Conservation (phyloP, 1,140 invertebrate genomes). For the Lepidurus apus region DNA sequence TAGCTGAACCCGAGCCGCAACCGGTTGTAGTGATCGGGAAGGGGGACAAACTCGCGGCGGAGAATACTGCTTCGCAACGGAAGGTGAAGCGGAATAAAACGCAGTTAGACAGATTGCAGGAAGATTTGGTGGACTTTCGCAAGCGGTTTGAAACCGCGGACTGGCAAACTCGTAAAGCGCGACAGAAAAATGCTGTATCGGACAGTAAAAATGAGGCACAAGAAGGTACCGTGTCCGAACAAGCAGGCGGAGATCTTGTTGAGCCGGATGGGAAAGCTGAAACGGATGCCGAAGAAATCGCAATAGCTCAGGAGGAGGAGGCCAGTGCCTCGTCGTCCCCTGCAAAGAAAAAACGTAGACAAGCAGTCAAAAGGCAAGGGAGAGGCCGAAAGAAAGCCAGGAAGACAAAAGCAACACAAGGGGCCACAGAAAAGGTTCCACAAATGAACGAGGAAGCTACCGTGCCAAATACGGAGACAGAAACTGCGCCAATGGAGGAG, state of each 20-base stretch:
- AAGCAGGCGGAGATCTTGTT: too few relatives aligned
- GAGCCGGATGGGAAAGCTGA: too few relatives aligned
- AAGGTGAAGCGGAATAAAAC: conserved; percentile 16
- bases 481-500: background rate
- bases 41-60: background rate
- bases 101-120: background rate
- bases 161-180: background rate
- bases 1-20: background rate
- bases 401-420: background rate
- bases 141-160: background rate
- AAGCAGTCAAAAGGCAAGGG: too few relatives aligned
- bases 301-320: too few relatives aligned
- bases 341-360: too few relatives aligned
- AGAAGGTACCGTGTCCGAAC: background rate
- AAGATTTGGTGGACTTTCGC: conserved; percentile 25
- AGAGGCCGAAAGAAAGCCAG: background rate
- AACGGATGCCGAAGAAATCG: background rate
- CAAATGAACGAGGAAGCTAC: too few relatives aligned
- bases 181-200: background rate
- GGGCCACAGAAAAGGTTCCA: background rate
- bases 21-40: background rate
- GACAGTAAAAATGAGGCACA: background rate
- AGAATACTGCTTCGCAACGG: background rate
- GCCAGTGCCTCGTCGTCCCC: too few relatives aligned
- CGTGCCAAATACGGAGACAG: too few relatives aligned